These are phyloP conservation scores for Trissolcus japonicus DNA, from an alignment of 2,888 invertebrate genomes.

Conservation along the genomic window DNA sequence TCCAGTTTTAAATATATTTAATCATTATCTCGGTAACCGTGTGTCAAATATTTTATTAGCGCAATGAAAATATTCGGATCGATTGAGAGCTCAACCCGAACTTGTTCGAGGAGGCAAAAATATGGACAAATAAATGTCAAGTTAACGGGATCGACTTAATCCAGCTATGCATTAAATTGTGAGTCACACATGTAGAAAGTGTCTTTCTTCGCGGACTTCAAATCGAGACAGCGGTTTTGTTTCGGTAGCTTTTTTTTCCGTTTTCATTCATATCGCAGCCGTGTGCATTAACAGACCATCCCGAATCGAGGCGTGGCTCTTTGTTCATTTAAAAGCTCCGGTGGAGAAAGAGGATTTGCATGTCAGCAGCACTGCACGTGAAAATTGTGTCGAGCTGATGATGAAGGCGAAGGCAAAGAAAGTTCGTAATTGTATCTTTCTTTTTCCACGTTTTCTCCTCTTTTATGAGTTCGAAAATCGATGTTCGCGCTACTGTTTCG, in stretches of 20 bases:
- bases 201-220: conserved; percentile 16
- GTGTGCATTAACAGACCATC: conserved; percentile 46
- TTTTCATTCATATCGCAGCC: conserved; percentile 31
- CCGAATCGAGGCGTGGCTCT: conserved; percentile 50
- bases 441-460: conserved; percentile 10
- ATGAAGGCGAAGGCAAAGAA: conserved; percentile 41
- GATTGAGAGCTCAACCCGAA: neutral
- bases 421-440: conserved; percentile 29
- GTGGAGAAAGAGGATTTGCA: conserved; percentile 52
- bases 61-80: conserved; percentile 5
- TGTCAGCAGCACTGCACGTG: conserved; percentile 43
- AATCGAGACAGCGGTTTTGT: conserved; percentile 11
- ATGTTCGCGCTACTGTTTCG: neutral
- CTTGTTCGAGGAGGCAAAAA: neutral
- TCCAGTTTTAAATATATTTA: too few species aligned
- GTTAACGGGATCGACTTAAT: conserved; percentile 24
- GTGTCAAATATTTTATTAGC: neutral
- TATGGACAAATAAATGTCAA: conserved; percentile 9
- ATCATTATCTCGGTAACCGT: too few species aligned
- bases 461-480: conserved; percentile 9
- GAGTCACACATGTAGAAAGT: conserved; percentile 42
- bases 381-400: conserved; percentile 45
- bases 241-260: conserved; percentile 7
- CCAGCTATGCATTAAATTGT: conserved; percentile 22
- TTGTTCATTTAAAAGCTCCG: conserved; percentile 54